Evolutionary conservation across 2,888 invertebrate genomes (phyloP).

Genomic region (Zhuqinia jingwanae): DNA sequence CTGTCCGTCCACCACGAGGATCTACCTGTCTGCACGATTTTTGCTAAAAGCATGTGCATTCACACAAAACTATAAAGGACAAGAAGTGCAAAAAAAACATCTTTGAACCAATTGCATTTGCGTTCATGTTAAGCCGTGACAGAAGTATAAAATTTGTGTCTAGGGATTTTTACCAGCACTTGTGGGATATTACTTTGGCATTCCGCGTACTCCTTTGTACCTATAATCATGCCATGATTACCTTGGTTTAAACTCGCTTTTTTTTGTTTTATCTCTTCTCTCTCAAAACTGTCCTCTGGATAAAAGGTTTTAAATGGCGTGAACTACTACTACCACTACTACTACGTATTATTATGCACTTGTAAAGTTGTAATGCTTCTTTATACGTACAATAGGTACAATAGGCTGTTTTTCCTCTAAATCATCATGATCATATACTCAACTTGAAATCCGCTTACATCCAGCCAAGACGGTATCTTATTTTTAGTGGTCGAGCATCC

Average conservation of each 20-base stretch:
- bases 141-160: neutral
- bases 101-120: constrained; percentile 27
- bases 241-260: constrained; percentile 22
- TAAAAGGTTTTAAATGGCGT: constrained; percentile 42
- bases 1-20: neutral
- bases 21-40: constrained; percentile 23
- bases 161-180: neutral
- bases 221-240: constrained; percentile 43
- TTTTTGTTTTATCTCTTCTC: neutral
- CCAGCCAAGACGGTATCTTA: neutral
- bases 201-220: constrained; percentile 28
- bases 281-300: neutral
- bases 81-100: neutral
- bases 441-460: constrained; percentile 44
- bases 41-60: constrained; percentile 16
- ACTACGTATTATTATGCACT: no score
- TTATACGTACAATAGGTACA: no score
- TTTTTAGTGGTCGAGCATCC: neutral
- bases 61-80: neutral
- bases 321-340: no score
- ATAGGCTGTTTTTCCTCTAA: constrained; percentile 12
- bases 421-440: constrained; percentile 35
- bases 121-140: constrained; percentile 15
- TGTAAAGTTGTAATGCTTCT: no score
- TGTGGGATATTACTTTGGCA: neutral